Conservation (phyloP, 2,113 vertebrate species). For the Craseonycteris thonglongyai region DNA sequence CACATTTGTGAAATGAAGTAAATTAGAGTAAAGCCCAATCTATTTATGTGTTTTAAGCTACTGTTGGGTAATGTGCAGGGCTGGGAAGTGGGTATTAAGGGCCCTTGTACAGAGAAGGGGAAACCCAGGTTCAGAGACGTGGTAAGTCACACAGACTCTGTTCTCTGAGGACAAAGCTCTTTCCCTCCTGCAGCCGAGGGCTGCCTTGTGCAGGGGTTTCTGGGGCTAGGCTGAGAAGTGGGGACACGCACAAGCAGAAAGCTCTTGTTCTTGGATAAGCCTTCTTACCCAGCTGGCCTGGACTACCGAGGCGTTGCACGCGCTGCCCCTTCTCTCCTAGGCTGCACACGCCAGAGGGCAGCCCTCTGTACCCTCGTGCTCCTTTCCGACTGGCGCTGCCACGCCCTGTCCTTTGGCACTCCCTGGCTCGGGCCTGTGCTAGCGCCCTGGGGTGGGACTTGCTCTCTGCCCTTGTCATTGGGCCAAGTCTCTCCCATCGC, state of each 20-base stretch:
- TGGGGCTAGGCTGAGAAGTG: neutral
- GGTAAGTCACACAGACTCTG: neutral
- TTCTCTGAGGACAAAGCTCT: neutral
- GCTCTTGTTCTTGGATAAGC: neutral
- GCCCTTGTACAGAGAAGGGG: neutral
- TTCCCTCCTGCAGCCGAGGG: neutral
- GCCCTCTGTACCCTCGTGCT: neutral
- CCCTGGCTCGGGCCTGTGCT: neutral
- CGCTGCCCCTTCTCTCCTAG: neutral
- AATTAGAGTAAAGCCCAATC: neutral
- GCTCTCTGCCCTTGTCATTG: neutral
- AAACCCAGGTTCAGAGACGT: neutral
- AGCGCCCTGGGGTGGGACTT: neutral
- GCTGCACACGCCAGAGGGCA: neutral
- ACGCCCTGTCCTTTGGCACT: neutral
- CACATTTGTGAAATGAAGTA: neutral
- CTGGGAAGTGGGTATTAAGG: neutral
- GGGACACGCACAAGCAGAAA: neutral
- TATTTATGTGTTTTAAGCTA: neutral
- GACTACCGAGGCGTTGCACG: neutral
- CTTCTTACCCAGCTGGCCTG: neutral
- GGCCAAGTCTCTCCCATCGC: neutral
- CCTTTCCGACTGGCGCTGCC: neutral
- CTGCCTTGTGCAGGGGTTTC: neutral
- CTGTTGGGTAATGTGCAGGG: neutral